Evolutionary conservation across 2,113 vertebrate species (phyloP).

Genomic region (Chionis minor): DNA sequence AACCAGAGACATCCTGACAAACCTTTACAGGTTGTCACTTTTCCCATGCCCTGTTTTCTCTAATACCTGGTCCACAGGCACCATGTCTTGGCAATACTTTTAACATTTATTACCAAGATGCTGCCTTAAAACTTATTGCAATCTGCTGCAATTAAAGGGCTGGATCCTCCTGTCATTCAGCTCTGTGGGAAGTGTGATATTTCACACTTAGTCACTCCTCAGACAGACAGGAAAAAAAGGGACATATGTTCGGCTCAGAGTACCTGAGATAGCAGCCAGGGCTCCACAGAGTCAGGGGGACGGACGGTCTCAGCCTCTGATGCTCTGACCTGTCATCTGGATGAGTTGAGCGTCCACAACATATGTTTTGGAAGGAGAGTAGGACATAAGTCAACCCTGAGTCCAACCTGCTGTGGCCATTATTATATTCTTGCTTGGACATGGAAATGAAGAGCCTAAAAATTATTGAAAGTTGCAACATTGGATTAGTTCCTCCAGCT

Average conservation of each 20-base stretch:
- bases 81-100: not conserved
- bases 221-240: conserved; percentile 1
- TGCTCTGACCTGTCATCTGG: not conserved
- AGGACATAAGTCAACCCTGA: not conserved
- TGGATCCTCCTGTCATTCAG: conserved; percentile 23
- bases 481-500: not conserved
- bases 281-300: not conserved
- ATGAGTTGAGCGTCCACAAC: not conserved
- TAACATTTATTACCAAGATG: not conserved
- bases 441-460: not conserved
- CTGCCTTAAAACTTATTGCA: not conserved
- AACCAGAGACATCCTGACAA: not conserved
- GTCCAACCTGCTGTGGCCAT: not conserved
- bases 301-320: not conserved
- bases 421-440: not conserved
- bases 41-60: not conserved
- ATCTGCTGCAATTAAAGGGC: conserved; percentile 19
- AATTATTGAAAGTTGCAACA: not conserved
- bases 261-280: conserved; percentile 2
- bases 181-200: conserved; percentile 8
- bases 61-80: not conserved
- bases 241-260: not conserved
- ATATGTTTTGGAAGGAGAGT: not conserved
- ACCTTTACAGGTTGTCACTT: not conserved
- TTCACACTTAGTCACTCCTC: conserved; percentile 27